phyloP scores from a whole-genome alignment of 2,113 vertebrate genomes.

The Aythya baeri region DNA sequence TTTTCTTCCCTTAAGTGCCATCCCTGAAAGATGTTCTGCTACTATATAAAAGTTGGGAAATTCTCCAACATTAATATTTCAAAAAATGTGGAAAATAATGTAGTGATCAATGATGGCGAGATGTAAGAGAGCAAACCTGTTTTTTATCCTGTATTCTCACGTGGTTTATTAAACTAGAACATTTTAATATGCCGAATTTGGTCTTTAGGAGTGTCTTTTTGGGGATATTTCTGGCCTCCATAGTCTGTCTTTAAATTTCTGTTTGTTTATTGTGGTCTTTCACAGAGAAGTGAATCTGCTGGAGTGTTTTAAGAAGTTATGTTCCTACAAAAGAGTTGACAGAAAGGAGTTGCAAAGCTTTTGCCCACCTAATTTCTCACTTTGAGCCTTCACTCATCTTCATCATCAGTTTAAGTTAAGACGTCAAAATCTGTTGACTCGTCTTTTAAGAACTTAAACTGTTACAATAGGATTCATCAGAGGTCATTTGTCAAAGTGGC shows the following conservation, averaged over 20 bases:
- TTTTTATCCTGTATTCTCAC: not conserved
- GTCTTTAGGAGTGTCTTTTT: not conserved
- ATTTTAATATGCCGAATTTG: not conserved
- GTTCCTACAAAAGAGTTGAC: not conserved
- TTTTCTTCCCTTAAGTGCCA: not conserved
- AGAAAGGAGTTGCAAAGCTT: not conserved
- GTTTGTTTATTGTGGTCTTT: not conserved
- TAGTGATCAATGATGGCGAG: not conserved
- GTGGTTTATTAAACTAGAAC: not conserved
- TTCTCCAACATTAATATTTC: not conserved
- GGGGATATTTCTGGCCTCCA: not conserved
- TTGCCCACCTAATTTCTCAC: not conserved
- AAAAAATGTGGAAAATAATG: not conserved
- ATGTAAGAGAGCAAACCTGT: not conserved
- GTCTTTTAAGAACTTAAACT: not conserved
- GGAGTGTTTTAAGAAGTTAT: not conserved
- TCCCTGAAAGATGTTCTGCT: not conserved
- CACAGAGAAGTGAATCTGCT: not conserved
- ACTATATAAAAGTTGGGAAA: not conserved
- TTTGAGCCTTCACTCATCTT: not conserved
- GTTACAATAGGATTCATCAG: not conserved
- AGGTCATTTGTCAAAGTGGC: not conserved
- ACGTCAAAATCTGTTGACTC: not conserved
- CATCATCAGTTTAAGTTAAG: slow-evolving; percentile 2
- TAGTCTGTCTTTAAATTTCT: not conserved